Evolutionary conservation across 2,113 vertebrate genomes (phyloP).

Genomic region (Percina caprodes): DNA sequence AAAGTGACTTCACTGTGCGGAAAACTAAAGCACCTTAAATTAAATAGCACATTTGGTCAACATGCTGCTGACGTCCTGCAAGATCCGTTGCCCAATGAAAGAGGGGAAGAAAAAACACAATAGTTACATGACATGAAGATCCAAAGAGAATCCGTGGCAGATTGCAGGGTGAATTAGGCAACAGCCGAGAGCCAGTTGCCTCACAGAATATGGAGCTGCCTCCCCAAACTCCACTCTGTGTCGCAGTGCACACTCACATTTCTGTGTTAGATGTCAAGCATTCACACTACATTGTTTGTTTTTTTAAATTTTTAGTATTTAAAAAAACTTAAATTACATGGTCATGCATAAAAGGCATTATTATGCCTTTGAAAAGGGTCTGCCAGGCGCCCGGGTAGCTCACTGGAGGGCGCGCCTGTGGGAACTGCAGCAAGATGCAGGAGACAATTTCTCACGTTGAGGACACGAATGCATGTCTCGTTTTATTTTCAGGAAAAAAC

Average conservation of each 20-base stretch:
- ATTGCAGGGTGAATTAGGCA: constrained; percentile 35
- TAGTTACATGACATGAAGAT: neutral
- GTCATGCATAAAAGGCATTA: neutral
- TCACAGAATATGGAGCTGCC: constrained; percentile 36
- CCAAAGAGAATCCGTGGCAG: constrained; percentile 15
- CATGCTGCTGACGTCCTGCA: neutral
- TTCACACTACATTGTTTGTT: neutral
- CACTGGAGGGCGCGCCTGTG: no score
- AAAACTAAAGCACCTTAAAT: constrained; percentile 3
- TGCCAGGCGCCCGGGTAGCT: no score
- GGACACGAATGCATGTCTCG: no score
- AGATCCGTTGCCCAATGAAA: neutral
- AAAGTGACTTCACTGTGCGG: neutral
- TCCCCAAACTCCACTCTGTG: constrained; percentile 29
- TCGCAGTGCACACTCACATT: constrained; percentile 32
- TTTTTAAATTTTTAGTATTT: neutral
- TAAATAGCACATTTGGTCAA: neutral
- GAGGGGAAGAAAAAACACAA: neutral
- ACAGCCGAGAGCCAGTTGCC: constrained; percentile 19
- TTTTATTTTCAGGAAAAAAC: no score
- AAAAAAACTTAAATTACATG: neutral
- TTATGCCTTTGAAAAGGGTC: neutral
- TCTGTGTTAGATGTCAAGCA: constrained; percentile 1
- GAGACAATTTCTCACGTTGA: no score
- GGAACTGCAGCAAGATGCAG: no score